These are phyloP conservation scores for Lethrus apterus DNA, from an alignment of 1,140 invertebrate genomes.

Conservation along the genomic window DNA sequence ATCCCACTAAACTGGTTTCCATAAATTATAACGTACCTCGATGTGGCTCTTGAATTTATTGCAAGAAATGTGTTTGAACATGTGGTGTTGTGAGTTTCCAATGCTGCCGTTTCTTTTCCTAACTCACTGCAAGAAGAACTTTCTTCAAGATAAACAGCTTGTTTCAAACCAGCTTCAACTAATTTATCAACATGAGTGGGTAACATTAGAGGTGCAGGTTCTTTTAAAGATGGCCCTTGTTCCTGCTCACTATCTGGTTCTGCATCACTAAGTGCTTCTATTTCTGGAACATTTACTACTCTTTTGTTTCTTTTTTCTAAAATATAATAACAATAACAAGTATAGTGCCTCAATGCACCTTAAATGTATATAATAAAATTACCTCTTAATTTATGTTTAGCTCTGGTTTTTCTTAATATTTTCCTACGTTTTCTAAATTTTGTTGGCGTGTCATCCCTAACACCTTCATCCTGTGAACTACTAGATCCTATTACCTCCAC, in stretches of 20 bases:
- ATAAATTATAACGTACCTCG: conserved; percentile 27
- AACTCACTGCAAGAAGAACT: conserved; percentile 41
- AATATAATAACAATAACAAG: too few relatives aligned
- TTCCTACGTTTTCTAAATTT: conserved; percentile 37
- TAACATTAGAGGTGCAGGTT: conserved; percentile 24
- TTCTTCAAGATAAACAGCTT: conserved; percentile 36
- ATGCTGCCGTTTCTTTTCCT: conserved; percentile 34
- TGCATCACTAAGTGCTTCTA: conserved; percentile 33
- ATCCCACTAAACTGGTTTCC: too few relatives aligned
- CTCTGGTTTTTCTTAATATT: conserved; percentile 35
- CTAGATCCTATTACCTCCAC: conserved; percentile 33
- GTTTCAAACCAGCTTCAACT: conserved; percentile 30
- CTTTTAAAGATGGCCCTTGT: conserved; percentile 28
- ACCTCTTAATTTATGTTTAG: conserved; percentile 20
- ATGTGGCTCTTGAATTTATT: conserved; percentile 25
- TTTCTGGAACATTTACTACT: conserved; percentile 18
- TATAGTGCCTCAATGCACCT: conserved; percentile 14
- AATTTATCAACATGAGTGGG: conserved; percentile 29
- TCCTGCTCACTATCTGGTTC: conserved; percentile 38
- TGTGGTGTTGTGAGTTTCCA: conserved; percentile 24
- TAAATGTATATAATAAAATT: conserved; percentile 2
- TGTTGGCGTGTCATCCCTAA: conserved; percentile 28
- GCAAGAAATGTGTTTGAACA: conserved; percentile 31
- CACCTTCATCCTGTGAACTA: conserved; percentile 38
- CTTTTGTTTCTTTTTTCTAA: conserved; percentile 17